Evolutionary conservation across 2,113 vertebrate species (phyloP).

Genomic region (Osmerus mordax): DNA sequence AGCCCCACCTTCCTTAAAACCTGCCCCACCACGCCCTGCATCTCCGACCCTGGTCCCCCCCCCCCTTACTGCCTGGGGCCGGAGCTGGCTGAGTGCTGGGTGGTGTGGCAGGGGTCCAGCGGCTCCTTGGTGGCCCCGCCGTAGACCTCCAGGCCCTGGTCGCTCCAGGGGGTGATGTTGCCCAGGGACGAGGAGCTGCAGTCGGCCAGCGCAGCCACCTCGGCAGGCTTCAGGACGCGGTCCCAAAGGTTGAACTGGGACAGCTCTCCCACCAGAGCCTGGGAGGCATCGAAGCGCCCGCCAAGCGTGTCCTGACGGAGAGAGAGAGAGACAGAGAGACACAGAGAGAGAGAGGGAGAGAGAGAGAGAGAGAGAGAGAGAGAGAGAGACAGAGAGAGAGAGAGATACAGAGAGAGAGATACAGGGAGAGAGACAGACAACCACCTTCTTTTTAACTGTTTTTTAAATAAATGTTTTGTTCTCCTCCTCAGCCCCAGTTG

Average conservation of each 20-base stretch:
- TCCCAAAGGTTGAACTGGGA: conserved; percentile 95
- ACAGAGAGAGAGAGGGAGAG: too few species aligned
- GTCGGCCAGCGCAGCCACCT: conserved; percentile 85
- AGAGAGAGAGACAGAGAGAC: too few species aligned
- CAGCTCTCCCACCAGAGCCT: conserved; percentile 91
- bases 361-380: too few species aligned
- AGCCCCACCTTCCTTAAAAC: neutral
- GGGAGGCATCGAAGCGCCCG: conserved; percentile 90
- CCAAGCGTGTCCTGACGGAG: conserved; percentile 79
- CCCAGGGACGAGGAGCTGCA: conserved; percentile 81
- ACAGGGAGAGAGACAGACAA: too few species aligned
- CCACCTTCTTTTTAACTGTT: neutral
- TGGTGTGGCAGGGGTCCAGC: conserved; percentile 79
- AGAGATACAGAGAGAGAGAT: neutral
- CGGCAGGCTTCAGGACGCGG: conserved; percentile 78
- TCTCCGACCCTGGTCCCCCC: neutral
- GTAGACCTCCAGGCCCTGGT: conserved; percentile 84
- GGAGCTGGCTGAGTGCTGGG: conserved; percentile 55
- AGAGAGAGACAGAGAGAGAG: neutral
- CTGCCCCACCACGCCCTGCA: neutral
- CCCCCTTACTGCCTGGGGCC: conserved; percentile 75
- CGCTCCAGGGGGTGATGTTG: conserved; percentile 90
- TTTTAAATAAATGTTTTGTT: too few species aligned
- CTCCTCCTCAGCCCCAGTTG: conserved; percentile 16
- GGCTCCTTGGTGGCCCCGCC: conserved; percentile 84